A percentile compares a stretch with the other conserved stretches of the same genome.
Evolutionary conservation across 2,113 vertebrate genomes (phyloP).

Genomic region (Ancistrus triradiatus): DNA sequence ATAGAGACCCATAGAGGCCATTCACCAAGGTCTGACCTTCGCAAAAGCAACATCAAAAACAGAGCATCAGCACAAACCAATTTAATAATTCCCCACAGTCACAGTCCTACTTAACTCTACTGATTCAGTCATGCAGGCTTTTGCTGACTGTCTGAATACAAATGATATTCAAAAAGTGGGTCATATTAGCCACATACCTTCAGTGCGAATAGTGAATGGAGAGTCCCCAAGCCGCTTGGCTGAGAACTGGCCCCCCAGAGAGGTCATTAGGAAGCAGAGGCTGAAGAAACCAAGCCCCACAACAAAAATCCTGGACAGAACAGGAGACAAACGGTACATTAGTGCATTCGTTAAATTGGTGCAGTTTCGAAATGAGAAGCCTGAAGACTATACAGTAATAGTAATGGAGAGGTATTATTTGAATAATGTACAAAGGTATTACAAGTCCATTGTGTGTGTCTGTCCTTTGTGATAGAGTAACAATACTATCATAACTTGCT

Average conservation of each 20-base stretch:
- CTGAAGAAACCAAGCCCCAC: slow-evolving; percentile 95
- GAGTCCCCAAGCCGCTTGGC: slow-evolving; percentile 85
- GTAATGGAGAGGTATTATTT: too few relatives aligned
- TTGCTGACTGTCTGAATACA: background rate
- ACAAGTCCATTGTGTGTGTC: too few relatives aligned
- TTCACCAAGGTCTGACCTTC: too few relatives aligned
- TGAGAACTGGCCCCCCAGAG: slow-evolving; percentile 91
- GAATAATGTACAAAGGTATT: too few relatives aligned
- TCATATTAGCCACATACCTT: slow-evolving; percentile 71
- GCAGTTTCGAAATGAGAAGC: slow-evolving; percentile 24
- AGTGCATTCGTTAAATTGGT: slow-evolving; percentile 17
- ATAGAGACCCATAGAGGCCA: too few relatives aligned
- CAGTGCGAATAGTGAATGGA: slow-evolving; percentile 87
- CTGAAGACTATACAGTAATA: too few relatives aligned
- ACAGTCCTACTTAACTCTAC: too few relatives aligned
- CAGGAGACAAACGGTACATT: slow-evolving; percentile 31
- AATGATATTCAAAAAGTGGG: background rate
- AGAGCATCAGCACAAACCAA: too few relatives aligned
- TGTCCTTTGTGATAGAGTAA: too few relatives aligned
- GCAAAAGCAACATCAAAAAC: too few relatives aligned
- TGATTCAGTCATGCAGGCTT: background rate
- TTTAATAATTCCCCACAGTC: too few relatives aligned
- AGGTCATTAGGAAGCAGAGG: slow-evolving; percentile 96
- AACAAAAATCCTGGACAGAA: slow-evolving; percentile 83
- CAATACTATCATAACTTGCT: too few relatives aligned